Evolutionary conservation across 2,888 invertebrate species (phyloP).

Genomic region (Alitta virens): DNA sequence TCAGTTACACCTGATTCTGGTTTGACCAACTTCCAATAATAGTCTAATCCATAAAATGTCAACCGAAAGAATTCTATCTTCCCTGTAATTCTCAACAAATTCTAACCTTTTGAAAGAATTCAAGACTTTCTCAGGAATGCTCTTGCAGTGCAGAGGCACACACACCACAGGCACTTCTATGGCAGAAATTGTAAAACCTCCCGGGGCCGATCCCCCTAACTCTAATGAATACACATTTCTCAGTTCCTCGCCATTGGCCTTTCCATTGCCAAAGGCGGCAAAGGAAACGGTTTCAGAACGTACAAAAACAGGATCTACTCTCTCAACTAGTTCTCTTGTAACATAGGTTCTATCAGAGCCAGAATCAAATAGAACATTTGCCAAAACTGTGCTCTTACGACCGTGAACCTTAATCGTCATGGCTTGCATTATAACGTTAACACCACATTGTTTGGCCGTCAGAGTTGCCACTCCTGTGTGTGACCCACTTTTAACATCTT

Average conservation of each 20-base stretch:
- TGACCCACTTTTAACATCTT: no score
- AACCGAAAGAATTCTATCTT: background rate
- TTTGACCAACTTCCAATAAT: conserved; percentile 3
- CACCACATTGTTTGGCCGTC: no score
- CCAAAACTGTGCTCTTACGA: no score
- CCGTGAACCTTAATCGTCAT: no score
- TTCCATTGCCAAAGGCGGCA: conserved; percentile 2
- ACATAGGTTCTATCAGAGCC: background rate
- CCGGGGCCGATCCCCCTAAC: background rate
- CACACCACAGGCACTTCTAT: conserved; percentile 6
- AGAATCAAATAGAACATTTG: no score
- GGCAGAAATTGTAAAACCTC: background rate
- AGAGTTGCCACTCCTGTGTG: no score
- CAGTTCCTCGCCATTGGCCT: background rate
- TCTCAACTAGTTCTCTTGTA: background rate
- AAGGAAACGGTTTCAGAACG: background rate
- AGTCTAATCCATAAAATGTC: conserved; percentile 4
- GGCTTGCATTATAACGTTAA: no score
- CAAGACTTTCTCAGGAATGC: background rate
- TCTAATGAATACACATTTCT: conserved; percentile 1
- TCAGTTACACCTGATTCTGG: background rate
- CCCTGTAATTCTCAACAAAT: background rate
- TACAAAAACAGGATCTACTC: background rate
- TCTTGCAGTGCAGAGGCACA: background rate
- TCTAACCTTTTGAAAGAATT: background rate